Evolutionary conservation across 2,888 invertebrate species (phyloP).

Genomic region (Julus scandinavius): DNA sequence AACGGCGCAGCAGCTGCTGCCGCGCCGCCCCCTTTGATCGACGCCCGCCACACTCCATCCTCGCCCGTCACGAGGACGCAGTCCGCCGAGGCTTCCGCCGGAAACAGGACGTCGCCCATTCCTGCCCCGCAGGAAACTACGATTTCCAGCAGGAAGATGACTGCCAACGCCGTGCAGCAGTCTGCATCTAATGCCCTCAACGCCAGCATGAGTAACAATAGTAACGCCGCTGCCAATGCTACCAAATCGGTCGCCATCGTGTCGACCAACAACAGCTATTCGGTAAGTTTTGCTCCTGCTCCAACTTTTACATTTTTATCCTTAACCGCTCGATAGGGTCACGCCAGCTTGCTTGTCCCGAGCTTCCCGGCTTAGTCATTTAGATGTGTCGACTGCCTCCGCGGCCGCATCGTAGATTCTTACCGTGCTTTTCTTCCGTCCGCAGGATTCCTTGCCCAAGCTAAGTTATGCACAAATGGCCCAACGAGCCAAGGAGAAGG

Average conservation of each 20-base stretch:
- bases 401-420: too few species aligned
- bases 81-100: background rate
- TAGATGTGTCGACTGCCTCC: too few species aligned
- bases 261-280: conserved; percentile 22
- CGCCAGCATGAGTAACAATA: background rate
- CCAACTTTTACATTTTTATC: background rate
- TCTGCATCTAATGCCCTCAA: background rate
- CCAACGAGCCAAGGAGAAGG: conserved; percentile 58
- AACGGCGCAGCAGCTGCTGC: conserved; percentile 56
- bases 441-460: conserved; percentile 55
- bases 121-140: background rate
- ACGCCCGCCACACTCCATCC: conserved; percentile 54
- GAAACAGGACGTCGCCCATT: conserved; percentile 21
- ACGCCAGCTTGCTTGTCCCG: too few species aligned
- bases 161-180: background rate
- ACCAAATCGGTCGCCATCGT: background rate
- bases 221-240: conserved; percentile 29
- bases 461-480: conserved; percentile 60
- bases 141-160: conserved; percentile 10
- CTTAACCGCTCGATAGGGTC: too few species aligned
- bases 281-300: too few species aligned
- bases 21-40: conserved; percentile 55
- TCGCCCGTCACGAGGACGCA: conserved; percentile 54
- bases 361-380: too few species aligned
- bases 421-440: background rate